Evolutionary conservation across 2,797 vertebrate genomes (phyloP), one percentile per base, ranked within the genome.

Genomic region (Pipistrellus nathusii): DNA sequence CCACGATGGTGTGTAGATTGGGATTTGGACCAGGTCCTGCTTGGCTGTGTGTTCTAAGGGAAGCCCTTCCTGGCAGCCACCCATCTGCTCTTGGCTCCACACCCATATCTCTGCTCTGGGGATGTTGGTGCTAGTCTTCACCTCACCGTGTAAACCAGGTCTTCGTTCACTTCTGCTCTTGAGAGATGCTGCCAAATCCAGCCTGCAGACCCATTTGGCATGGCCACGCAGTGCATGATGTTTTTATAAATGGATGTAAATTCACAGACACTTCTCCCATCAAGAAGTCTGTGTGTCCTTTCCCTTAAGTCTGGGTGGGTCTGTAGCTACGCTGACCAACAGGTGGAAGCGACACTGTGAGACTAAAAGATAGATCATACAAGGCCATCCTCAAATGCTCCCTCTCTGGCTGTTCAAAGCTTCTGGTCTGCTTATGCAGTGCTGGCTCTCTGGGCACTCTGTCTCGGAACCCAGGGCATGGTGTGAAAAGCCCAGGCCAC

Each of bases 401-500:
- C 30, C 75, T 94, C 51, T 78, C 80, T 32, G 73, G 64, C 46
- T 48, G 25, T 10, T 46, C 41, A 73, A 2, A 44, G 41, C 18
- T 82, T 18, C 30, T 53, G 85, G 18, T 78, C 80, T 38, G 64
- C 41, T 46, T 27, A 27, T 20, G 32, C 68, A 41, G 78, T 38
- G 51, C 27, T 17, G 3, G 7, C 27, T 41, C n/a, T 71, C 10
- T 15, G 48, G 64, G 80, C 32, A 20, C 20, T 12, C 64, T 17
- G 0, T 48, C 64, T 76, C 23, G 4, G 64, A 94, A 88, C 64
- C 46, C 59, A 83, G 71, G 6, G 3, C 53, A 6, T 68, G 77
- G n/a, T 38, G 59, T 62, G 66, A 87, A 20, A 86, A 75, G 59
- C n/a, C 23, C 57, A 48, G 85, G 82, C 85, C 87, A 93, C 92